These are phyloP conservation scores for Magallana nippona DNA, from an alignment of 2,888 invertebrate genomes.

Conservation along the genomic window DNA sequence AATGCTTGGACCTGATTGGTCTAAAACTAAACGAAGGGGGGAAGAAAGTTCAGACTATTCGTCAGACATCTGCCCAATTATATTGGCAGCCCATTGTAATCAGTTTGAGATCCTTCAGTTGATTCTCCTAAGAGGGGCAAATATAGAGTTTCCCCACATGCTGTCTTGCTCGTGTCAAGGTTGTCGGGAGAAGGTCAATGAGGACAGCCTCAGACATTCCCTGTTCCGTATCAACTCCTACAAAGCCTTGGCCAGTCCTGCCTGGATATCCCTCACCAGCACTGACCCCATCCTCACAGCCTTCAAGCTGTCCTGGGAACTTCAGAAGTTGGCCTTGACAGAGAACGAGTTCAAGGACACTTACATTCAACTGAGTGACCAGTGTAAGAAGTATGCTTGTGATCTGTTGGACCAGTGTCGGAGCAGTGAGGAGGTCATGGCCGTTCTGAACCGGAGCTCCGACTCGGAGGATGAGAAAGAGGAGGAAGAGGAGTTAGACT, in stretches of 20 bases:
- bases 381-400: constrained; percentile 82
- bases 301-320: constrained; percentile 82
- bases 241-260: constrained; percentile 82
- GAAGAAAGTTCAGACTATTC: constrained; percentile 82
- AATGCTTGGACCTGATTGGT: constrained; percentile 83
- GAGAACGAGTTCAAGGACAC: constrained; percentile 83
- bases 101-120: constrained; percentile 83
- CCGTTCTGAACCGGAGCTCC: constrained; percentile 81
- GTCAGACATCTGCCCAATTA: constrained; percentile 81
- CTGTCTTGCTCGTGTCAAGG: constrained; percentile 80
- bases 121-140: constrained; percentile 81
- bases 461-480: constrained; percentile 71
- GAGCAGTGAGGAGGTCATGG: constrained; percentile 82
- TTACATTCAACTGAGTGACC: constrained; percentile 80
- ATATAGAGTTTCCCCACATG: constrained; percentile 80
- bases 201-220: constrained; percentile 82
- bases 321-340: constrained; percentile 80
- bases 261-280: constrained; percentile 83
- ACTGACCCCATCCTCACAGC: constrained; percentile 82
- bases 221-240: constrained; percentile 82
- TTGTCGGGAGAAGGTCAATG: constrained; percentile 79
- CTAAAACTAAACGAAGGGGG: constrained; percentile 76
- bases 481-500: constrained; percentile 67
- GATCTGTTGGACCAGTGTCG: constrained; percentile 82
- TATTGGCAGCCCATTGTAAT: constrained; percentile 82